Conservation (phyloP, 1,140 invertebrate species). For the Neotoxoptera formosana region DNA sequence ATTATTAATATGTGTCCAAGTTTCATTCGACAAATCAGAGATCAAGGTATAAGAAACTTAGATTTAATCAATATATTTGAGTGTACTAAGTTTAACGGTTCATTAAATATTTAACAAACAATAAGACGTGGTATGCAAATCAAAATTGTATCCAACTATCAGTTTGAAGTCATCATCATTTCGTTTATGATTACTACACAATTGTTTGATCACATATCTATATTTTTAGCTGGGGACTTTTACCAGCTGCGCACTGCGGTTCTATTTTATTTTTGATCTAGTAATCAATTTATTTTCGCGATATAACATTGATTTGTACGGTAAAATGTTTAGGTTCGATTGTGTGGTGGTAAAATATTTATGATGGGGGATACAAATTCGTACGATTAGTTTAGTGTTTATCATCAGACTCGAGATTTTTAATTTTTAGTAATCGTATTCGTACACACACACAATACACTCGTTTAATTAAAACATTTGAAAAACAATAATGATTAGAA, state of each 20-base stretch:
- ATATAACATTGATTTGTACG: neutral
- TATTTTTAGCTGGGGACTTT: neutral
- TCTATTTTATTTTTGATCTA: neutral
- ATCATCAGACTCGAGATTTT: neutral
- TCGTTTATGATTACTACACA: neutral
- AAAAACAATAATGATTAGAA: neutral
- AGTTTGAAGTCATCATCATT: neutral
- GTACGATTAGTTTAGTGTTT: neutral
- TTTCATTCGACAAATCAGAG: neutral
- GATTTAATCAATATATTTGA: neutral
- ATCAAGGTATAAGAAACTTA: neutral
- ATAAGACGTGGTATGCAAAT: neutral
- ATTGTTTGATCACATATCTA: neutral
- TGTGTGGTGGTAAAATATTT: neutral
- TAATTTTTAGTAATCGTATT: neutral
- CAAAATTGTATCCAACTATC: neutral
- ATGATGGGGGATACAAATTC: neutral
- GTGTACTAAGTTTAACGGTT: neutral
- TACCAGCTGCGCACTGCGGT: neutral
- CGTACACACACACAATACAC: neutral
- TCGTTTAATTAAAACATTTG: neutral
- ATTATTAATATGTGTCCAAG: neutral
- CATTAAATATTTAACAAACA: neutral
- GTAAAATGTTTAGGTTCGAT: neutral
- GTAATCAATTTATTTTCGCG: neutral